Evolutionary conservation across 2,888 invertebrate species (phyloP).

Genomic region (Cinara cedri): DNA sequence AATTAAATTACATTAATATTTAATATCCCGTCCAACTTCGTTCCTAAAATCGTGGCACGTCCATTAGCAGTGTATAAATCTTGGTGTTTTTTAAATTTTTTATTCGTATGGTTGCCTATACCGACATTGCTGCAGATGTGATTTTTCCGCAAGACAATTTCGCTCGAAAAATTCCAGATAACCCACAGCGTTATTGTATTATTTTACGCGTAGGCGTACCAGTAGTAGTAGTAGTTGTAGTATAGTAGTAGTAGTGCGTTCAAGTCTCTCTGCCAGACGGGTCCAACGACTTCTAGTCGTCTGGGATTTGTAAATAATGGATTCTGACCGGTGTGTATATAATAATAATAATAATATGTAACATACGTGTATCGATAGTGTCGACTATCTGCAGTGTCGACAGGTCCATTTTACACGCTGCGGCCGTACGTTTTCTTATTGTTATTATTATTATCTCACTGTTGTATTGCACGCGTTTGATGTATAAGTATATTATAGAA

Average conservation of each 20-base stretch:
- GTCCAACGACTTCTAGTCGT: constrained; percentile 52
- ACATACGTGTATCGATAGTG: no score
- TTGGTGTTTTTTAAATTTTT: no score
- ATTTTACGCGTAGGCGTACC: constrained; percentile 36
- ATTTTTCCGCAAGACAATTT: not conserved
- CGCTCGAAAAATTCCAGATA: not conserved
- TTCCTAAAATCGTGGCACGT: no score
- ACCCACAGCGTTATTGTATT: not conserved
- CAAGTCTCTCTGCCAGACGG: constrained; percentile 34
- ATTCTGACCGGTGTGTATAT: constrained; percentile 10
- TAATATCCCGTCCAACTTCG: no score
- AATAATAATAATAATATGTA: no score
- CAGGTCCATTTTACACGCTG: not conserved
- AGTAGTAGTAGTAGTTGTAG: no score
- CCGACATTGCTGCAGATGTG: no score
- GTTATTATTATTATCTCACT: constrained; percentile 18
- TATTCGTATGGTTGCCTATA: no score
- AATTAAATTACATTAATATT: no score
- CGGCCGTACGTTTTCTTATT: not conserved
- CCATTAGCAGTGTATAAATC: no score
- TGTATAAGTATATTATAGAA: not conserved
- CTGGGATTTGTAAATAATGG: constrained; percentile 37
- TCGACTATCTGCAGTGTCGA: constrained; percentile 12
- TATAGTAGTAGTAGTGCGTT: no score
- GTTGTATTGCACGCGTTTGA: not conserved